phyloP scores from a whole-genome alignment of 2,797 vertebrate species.

The Micropoecilia bifurca region DNA sequence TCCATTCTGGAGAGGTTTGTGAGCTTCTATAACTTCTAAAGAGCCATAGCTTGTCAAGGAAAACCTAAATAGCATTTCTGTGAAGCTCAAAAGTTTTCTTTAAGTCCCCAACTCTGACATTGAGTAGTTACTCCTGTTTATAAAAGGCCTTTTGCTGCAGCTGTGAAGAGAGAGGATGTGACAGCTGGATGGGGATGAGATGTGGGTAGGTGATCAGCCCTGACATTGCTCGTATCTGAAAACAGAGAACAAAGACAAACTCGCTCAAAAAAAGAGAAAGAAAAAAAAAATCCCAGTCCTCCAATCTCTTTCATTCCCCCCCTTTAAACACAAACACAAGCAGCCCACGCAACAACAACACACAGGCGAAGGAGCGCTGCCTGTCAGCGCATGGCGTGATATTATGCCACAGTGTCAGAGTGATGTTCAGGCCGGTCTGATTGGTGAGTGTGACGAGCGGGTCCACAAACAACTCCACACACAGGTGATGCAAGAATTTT shows the following conservation, averaged over 20 bases:
- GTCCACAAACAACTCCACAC: slow-evolving; percentile 20
- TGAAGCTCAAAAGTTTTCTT: slow-evolving; percentile 41
- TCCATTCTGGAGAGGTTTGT: neutral
- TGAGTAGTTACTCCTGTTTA: slow-evolving; percentile 57
- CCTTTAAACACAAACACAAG: slow-evolving; percentile 57
- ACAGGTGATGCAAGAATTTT: slow-evolving; percentile 60
- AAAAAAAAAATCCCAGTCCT: slow-evolving; percentile 36
- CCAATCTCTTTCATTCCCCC: slow-evolving; percentile 60
- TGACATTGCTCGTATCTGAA: slow-evolving; percentile 79
- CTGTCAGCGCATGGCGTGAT: slow-evolving; percentile 63
- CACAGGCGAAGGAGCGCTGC: slow-evolving; percentile 49
- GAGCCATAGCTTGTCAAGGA: slow-evolving; percentile 17
- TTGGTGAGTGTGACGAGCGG: slow-evolving; percentile 60
- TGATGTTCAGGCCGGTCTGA: slow-evolving; percentile 65
- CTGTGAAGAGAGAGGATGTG: slow-evolving; percentile 57
- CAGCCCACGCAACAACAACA: slow-evolving; percentile 63
- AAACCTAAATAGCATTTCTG: slow-evolving; percentile 34
- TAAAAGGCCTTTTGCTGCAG: slow-evolving; percentile 53
- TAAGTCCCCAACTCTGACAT: slow-evolving; percentile 48
- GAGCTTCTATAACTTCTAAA: neutral
- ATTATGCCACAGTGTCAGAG: slow-evolving; percentile 64
- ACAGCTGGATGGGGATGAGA: slow-evolving; percentile 68
- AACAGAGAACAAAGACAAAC: slow-evolving; percentile 70
- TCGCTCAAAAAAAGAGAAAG: slow-evolving; percentile 28
- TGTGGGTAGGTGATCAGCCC: slow-evolving; percentile 73